A percentile compares a stretch with the other conserved stretches of the same genome.
Evolutionary conservation across 1,140 invertebrate species (phyloP).

Genomic region (Homarus americanus): DNA sequence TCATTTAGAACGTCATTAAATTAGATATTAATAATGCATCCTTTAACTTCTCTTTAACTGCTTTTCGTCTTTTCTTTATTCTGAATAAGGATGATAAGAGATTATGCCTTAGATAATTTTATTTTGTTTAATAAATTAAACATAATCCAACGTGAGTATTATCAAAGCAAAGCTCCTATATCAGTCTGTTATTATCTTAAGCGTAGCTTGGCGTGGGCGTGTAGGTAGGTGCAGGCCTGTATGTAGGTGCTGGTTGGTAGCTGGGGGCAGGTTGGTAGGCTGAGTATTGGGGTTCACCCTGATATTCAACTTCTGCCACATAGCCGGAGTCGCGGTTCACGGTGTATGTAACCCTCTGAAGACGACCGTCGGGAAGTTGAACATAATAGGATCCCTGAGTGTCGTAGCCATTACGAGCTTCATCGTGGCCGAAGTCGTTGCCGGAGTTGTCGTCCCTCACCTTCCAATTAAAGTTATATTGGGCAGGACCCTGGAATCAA

Average conservation of each 20-base stretch:
- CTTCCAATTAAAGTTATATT: background rate
- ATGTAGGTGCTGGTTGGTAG: background rate
- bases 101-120: too few species aligned
- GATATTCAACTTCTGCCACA: constrained; percentile 23
- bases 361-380: background rate
- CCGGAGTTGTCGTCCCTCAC: background rate
- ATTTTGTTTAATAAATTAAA: too few species aligned
- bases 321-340: constrained; percentile 46
- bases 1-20: too few species aligned
- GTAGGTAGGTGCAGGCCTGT: too few species aligned
- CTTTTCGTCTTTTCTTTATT: too few species aligned
- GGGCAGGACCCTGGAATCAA: background rate
- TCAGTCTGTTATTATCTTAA: too few species aligned
- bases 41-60: too few species aligned
- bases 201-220: too few species aligned
- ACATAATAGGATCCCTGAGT: constrained; percentile 11
- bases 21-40: too few species aligned
- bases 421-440: constrained; percentile 1
- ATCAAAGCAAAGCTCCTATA: too few species aligned
- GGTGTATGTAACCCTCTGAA: constrained; percentile 8
- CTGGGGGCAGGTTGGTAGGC: background rate
- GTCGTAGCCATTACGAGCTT: constrained; percentile 10
- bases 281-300: constrained; percentile 38
- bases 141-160: too few species aligned
- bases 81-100: too few species aligned